Conservation (phyloP, 2,888 invertebrate genomes). For the Epistrophella euchroma region DNA sequence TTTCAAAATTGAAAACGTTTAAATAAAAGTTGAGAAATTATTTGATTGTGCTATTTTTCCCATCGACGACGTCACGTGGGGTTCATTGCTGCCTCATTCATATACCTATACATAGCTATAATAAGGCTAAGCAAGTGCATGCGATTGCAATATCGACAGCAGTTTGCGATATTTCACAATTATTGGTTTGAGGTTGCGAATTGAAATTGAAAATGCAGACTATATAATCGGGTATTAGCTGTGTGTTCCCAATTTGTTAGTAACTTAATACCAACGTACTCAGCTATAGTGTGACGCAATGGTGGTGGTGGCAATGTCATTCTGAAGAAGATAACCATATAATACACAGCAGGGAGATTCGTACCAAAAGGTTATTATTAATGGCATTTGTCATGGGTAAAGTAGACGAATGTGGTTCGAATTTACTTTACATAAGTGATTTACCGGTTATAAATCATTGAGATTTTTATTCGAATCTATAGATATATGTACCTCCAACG, state of each 20-base stretch:
- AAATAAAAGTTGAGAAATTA: slow-evolving; percentile 52
- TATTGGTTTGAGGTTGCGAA: slow-evolving; percentile 59
- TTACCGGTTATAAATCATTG: slow-evolving; percentile 41
- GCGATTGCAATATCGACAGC: slow-evolving; percentile 39
- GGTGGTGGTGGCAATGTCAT: not conserved
- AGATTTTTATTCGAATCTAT: not conserved
- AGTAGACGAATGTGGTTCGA: slow-evolving; percentile 22
- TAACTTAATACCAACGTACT: slow-evolving; percentile 39
- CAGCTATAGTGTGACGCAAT: not conserved
- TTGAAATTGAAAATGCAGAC: slow-evolving; percentile 45
- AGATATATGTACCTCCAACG: slow-evolving; percentile 14
- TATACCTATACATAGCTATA: not conserved
- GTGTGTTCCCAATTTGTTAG: slow-evolving; percentile 60
- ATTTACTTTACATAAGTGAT: slow-evolving; percentile 34
- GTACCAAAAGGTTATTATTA: slow-evolving; percentile 36
- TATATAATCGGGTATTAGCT: slow-evolving; percentile 51
- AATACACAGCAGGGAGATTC: slow-evolving; percentile 12
- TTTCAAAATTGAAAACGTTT: slow-evolving; percentile 48
- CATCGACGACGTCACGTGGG: slow-evolving; percentile 61
- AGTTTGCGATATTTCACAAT: slow-evolving; percentile 59
- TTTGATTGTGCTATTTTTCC: slow-evolving; percentile 34
- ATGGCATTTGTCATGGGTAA: slow-evolving; percentile 39
- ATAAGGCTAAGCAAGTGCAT: slow-evolving; percentile 24
- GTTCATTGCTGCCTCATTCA: slow-evolving; percentile 51
- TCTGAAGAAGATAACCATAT: slow-evolving; percentile 11